phyloP scores from a whole-genome alignment of 2,888 invertebrate genomes.

The Pyrochroa serraticornis region DNA sequence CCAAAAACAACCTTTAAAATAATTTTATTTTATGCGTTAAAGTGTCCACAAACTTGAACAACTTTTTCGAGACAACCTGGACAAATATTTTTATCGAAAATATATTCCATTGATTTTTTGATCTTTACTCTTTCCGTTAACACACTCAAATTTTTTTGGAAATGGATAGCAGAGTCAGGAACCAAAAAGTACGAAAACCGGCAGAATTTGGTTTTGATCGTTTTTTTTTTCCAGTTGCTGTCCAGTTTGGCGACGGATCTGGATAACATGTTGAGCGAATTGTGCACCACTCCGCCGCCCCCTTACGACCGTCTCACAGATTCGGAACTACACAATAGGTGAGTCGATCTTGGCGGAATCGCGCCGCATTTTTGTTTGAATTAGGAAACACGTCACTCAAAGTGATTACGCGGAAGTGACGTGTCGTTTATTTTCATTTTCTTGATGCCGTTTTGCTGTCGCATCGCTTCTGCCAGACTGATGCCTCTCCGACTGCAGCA shows the following conservation, averaged over 20 bases:
- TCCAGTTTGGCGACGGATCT: slow-evolving; percentile 82
- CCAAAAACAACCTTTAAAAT: too few species aligned
- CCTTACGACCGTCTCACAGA: slow-evolving; percentile 50
- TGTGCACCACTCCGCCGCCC: slow-evolving; percentile 71
- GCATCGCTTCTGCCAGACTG: slow-evolving; percentile 2
- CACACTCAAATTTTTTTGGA: too few species aligned
- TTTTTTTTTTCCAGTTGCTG: slow-evolving; percentile 69
- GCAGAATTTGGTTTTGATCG: not conserved
- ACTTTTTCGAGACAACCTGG: too few species aligned
- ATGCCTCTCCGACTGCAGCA: not conserved
- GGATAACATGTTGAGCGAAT: slow-evolving; percentile 84
- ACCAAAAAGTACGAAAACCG: too few species aligned
- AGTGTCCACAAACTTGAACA: too few species aligned
- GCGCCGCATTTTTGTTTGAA: slow-evolving; percentile 6
- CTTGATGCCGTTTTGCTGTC: slow-evolving; percentile 15
- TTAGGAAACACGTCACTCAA: slow-evolving; percentile 26
- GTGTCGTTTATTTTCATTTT: slow-evolving; percentile 31
- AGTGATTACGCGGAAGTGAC: slow-evolving; percentile 26
- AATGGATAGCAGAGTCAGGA: too few species aligned
- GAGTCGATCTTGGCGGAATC: slow-evolving; percentile 18
- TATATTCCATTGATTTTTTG: too few species aligned
- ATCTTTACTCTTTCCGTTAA: too few species aligned
- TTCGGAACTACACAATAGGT: slow-evolving; percentile 48
- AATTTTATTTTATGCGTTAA: too few species aligned
- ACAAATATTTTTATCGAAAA: too few species aligned